These are phyloP conservation scores for Eristalinus aeneus DNA, from an alignment of 2,888 invertebrate genomes.

Conservation along the genomic window DNA sequence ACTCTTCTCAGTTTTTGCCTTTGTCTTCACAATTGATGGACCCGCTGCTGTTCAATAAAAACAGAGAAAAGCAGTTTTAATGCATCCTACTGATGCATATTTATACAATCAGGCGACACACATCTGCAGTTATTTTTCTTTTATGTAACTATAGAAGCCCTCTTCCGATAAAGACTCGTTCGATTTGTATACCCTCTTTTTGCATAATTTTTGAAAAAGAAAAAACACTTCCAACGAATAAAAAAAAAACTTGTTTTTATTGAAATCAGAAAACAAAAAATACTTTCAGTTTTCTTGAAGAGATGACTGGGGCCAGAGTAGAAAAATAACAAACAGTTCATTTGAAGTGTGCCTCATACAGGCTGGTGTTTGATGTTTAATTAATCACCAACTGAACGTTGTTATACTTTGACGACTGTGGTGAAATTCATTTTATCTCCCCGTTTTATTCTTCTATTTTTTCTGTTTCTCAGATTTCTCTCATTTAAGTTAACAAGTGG, in stretches of 20 bases:
- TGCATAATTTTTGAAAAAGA: neutral
- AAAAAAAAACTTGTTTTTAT: neutral
- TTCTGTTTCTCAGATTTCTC: conserved; percentile 39
- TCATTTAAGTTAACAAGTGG: neutral
- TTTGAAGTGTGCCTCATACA: conserved; percentile 16
- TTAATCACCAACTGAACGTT: conserved; percentile 45
- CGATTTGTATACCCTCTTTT: neutral
- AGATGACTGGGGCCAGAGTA: neutral
- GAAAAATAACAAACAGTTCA: neutral
- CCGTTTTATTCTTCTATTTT: conserved; percentile 2
- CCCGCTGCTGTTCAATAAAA: neutral
- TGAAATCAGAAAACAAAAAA: neutral
- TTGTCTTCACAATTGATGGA: neutral
- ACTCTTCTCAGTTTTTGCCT: neutral
- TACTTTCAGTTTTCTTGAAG: conserved; percentile 17
- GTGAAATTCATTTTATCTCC: conserved; percentile 38
- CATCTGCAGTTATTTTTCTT: neutral
- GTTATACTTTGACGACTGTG: conserved; percentile 13
- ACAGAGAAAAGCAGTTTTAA: neutral
- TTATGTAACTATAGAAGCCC: neutral
- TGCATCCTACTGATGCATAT: neutral
- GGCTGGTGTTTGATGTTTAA: conserved; percentile 39
- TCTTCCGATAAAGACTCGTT: neutral
- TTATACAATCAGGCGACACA: neutral
- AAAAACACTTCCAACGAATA: neutral